phyloP scores from a whole-genome alignment of 2,113 vertebrate genomes.

The Petrocephalus zakoni region DNA sequence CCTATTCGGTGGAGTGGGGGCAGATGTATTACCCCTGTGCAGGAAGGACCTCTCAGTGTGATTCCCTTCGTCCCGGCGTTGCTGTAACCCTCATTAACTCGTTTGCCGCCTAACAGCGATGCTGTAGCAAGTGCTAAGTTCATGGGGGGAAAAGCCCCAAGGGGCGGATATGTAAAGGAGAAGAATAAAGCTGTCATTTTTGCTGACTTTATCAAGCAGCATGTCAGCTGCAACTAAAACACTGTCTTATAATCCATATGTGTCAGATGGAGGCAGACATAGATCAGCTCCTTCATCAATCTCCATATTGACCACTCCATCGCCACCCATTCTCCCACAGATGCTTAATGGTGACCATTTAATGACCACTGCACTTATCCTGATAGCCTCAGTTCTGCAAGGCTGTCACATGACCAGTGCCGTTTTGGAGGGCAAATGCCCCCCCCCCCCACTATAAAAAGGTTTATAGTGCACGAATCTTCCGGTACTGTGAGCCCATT shows the following conservation, averaged over 20 bases:
- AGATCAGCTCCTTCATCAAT: neutral
- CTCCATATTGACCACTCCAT: neutral
- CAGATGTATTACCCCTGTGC: neutral
- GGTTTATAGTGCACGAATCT: neutral
- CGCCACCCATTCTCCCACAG: neutral
- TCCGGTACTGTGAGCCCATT: neutral
- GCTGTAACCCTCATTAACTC: neutral
- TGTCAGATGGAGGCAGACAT: neutral
- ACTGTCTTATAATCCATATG: neutral
- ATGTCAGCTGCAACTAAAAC: neutral
- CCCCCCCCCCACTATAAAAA: neutral
- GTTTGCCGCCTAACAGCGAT: neutral
- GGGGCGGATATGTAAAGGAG: neutral
- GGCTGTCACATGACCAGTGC: neutral
- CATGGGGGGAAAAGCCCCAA: neutral
- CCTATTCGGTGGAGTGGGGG: neutral
- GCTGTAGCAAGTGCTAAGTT: neutral
- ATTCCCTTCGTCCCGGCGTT: neutral
- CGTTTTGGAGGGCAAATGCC: neutral
- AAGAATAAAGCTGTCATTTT: slow-evolving; percentile 9
- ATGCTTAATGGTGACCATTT: neutral
- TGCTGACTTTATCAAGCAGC: neutral
- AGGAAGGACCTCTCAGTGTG: neutral
- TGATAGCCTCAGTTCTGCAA: neutral
- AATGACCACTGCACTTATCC: slow-evolving; percentile 2